These are phyloP conservation scores for Zosterops japonicus DNA, from an alignment of 2,113 vertebrate species.

Conservation along the genomic window DNA sequence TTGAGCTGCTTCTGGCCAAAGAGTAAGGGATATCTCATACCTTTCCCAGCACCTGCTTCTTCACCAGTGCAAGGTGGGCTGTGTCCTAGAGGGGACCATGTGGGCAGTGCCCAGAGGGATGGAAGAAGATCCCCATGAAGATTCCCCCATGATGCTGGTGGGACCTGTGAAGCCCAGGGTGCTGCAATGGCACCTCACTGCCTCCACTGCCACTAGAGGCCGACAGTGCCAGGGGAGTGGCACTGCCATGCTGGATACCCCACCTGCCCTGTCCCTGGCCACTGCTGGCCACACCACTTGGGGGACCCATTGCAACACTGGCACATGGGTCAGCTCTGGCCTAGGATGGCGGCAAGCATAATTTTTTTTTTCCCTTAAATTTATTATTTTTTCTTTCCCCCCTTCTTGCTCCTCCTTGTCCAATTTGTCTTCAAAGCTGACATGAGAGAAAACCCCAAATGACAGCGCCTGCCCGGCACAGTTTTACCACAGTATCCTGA, in stretches of 20 bases:
- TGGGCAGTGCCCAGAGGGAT: background rate
- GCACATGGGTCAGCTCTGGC: background rate
- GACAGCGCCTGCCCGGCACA: slow-evolving; percentile 77
- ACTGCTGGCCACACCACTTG: background rate
- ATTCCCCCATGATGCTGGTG: background rate
- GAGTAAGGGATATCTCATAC: background rate
- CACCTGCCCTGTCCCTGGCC: background rate
- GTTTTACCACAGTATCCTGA: slow-evolving; percentile 98
- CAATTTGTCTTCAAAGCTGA: slow-evolving; percentile 88
- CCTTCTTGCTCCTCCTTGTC: slow-evolving; percentile 44
- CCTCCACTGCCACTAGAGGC: slow-evolving; percentile 24
- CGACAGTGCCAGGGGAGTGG: background rate
- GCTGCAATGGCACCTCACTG: background rate
- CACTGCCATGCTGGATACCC: background rate
- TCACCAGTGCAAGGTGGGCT: fast-evolving
- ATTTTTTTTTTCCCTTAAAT: background rate
- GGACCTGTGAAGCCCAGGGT: background rate
- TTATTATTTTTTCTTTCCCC: background rate
- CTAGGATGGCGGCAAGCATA: background rate
- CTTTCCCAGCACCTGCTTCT: fast-evolving
- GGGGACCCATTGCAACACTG: slow-evolving; percentile 12
- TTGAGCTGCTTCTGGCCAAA: background rate
- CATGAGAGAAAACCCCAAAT: slow-evolving; percentile 86
- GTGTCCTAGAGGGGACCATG: fast-evolving
- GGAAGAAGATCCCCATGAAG: background rate